Evolutionary conservation across 1,140 invertebrate genomes (phyloP), one percentile per base, ranked within the genome.

Genomic region (Babylonia areolata): DNA sequence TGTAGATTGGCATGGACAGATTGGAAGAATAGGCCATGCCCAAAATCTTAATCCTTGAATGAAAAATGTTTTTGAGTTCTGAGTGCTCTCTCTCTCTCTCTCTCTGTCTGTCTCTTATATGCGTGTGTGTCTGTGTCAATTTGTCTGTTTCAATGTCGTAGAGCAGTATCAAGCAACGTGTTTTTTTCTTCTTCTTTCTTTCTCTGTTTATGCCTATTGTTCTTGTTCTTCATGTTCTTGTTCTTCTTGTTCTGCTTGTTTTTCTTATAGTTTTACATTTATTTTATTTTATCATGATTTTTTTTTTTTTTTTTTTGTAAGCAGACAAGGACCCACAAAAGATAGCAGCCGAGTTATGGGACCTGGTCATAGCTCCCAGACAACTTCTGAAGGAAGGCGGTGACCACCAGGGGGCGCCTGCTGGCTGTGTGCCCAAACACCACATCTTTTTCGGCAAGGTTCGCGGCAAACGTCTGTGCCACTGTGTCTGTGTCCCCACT

Each of bases 401-500:
- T 35, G 39, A 77, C 17, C 35, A 40, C 17, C 75, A 40, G 39
- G 23, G n/a, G 23, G 35, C 75, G 9, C 35, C 20, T 15, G 12
- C 35, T 28, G 33, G 35, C 35, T 77, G 75, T 77, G 35, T 77
- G 23, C 15, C 75, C 75, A 77, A 77, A 28, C 75, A 77, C 75
- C 75, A 77, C 37, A 37, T 77, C 75, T 77, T 77, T 37, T 77
- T 77, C 75, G 75, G 75, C 75, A 77, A 77, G 75, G 75, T 77
- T 5, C 23, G 58, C 2, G n/a, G n/a, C n/a, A n/a, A n/a, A n/a
- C n/a, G n/a, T n/a, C n/a, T n/a, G n/a, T n/a, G n/a, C n/a, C n/a
- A n/a, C n/a, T n/a, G n/a, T n/a, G n/a, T n/a, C n/a, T n/a, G n/a
- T n/a, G n/a, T n/a, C n/a, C n/a, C n/a, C n/a, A n/a, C n/a, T n/a